Evolutionary conservation across 2,797 vertebrate species (phyloP).

Genomic region (Hephaestus fuliginosus): DNA sequence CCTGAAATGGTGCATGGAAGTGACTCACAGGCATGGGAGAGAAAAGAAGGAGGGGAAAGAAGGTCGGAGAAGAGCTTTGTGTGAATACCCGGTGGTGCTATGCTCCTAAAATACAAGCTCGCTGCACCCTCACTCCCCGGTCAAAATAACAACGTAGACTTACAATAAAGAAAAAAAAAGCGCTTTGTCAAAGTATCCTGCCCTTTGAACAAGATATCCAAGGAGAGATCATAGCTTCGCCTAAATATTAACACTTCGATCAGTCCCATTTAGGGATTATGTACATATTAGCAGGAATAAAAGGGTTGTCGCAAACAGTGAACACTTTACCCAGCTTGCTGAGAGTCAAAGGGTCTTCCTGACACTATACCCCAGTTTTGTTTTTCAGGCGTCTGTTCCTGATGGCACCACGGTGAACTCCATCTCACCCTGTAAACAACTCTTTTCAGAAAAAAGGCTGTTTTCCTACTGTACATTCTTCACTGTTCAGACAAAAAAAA

Average conservation of each 20-base stretch:
- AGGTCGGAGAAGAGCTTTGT: constrained; percentile 45
- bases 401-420: constrained; percentile 48
- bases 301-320: constrained; percentile 12
- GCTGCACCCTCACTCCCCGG: constrained; percentile 20
- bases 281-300: constrained; percentile 24
- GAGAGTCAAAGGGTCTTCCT: not conserved
- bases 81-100: constrained; percentile 57
- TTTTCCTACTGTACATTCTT: constrained; percentile 47
- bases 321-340: constrained; percentile 21
- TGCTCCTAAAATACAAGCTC: constrained; percentile 54
- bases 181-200: not conserved
- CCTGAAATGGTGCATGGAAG: constrained; percentile 80
- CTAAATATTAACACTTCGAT: constrained; percentile 22
- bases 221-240: constrained; percentile 6
- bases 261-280: constrained; percentile 28
- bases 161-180: not conserved
- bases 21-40: constrained; percentile 81
- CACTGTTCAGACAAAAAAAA: constrained; percentile 46
- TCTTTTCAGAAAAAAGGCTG: constrained; percentile 41
- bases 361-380: constrained; percentile 47
- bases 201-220: constrained; percentile 19
- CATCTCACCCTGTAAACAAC: constrained; percentile 49
- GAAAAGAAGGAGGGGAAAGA: constrained; percentile 60
- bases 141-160: constrained; percentile 3
- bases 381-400: constrained; percentile 20